Evolutionary conservation across 1,140 invertebrate species (phyloP), one percentile per base, ranked within the genome.

Genomic region (Cyrtorhinus lividipennis): DNA sequence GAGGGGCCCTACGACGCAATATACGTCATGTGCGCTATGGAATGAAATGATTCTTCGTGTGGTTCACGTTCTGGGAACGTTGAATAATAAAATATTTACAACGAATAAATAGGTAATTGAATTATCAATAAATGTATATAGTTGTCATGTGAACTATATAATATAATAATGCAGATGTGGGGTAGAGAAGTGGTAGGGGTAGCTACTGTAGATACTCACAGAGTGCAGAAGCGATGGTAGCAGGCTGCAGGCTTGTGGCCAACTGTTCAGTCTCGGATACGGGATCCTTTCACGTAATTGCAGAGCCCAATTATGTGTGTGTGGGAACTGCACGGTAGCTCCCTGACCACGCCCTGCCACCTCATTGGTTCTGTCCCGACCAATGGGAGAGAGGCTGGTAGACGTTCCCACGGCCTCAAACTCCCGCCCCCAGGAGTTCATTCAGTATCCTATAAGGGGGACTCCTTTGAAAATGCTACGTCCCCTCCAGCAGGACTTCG

Each of bases 261-360:
- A 53, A 62, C 44, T 57, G 44, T 57, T 62, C 65, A 56, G 44
- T 59, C 24, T 13, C 10, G 62, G 26, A 58, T 45, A 56, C 27
- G 22, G 62, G 62, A 8, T 59, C 58, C 27, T 30, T 59, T 30
- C 24, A 59, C 58, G 62, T 63, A 63, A 63, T 63, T 63, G 62
- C 62, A 48, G 62, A 57, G 62, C 48, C 62, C 62, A 63, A 63
- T 63, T 63, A 63, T 56, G 46, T 63, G 25, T 38, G 59, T 62
- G 65, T 66, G 65, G 65, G 65, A 66, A 66, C 63, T 66, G 63
- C 59, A 66, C 65, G 46, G 65, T 64, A 66, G 65, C 63, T 15
- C 18, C n/a, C 24, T 23, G 48, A 53, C 65, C 59, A 48, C 65
- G 56, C 65, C 65, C 53, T 46, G 30, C 2, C 13, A 15, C 23